Base-by-base conservation (phyloP, 2,888 invertebrate species). In the Lasioglossum calceatum region DNA sequence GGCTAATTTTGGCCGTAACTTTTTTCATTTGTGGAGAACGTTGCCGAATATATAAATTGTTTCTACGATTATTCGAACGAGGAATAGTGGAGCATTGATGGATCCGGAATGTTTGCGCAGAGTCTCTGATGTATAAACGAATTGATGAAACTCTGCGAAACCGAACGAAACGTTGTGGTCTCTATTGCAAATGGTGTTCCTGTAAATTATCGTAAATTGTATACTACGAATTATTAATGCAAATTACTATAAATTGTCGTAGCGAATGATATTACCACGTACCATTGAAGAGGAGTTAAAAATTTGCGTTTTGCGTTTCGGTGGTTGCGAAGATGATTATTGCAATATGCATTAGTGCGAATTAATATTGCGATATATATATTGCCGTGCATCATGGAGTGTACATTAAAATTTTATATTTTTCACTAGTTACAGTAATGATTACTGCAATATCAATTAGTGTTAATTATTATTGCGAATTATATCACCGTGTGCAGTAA, bases 1-100 rank as follows among this genome's bases (percentile, higher is more conserved):
- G 42, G 42, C 42, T 71, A 71, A 71, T 42, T 71, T 42, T 71
- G 70, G 4, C 1, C 23, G 39, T 2, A 71, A 42, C 42, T 42
- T 71, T 47, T 71, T 71, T 42, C 42, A n/a, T 42, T n/a, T 23
- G n/a, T 12, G 14, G 39, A 14, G 44, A 44, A 44, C 4, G 1
- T 23, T 12, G 70, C 39, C 23, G 36, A 71, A n/a, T 71, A n/a
- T 71, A 71, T 71, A n/a, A 71, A 71, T 71, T 71, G 71, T 71
- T 71, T n/a, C 71, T 39, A 14, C 4, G 12, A 42, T 71, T 23
- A n/a, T 42, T 42, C 42, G 23, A 39, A 71, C 71, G 8, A 5
- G 14, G 19, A 2, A 64, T 32, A 16, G 61, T 27, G 32, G 61
- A 16, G 0, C 32, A 16, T 32, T 32, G 27, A n/a, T n/a, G 4